These are phyloP conservation scores for Chaetura pelagica DNA, from an alignment of 2,113 vertebrate species.

Conservation along the genomic window DNA sequence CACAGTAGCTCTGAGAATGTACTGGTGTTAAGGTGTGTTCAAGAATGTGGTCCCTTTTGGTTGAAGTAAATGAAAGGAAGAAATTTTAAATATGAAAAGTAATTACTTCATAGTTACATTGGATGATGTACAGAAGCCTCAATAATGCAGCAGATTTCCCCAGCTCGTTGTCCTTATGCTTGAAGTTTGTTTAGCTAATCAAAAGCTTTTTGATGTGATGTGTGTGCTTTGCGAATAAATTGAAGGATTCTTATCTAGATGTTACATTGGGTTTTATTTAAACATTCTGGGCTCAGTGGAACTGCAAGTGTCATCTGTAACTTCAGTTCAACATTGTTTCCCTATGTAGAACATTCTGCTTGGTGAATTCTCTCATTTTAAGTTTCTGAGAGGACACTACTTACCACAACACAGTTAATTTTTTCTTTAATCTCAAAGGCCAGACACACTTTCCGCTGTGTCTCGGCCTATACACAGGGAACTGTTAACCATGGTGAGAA, in stretches of 20 bases:
- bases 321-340: background rate
- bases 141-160: background rate
- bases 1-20: background rate
- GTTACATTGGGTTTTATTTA: background rate
- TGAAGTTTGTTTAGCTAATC: background rate
- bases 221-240: background rate
- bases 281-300: background rate
- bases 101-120: background rate
- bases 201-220: background rate
- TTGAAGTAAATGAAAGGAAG: background rate
- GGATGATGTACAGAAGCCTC: background rate
- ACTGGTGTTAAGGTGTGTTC: background rate
- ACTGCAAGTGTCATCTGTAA: background rate
- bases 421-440: background rate
- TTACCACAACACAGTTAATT: background rate
- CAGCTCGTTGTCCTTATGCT: background rate
- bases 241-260: background rate
- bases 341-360: background rate
- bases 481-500: background rate
- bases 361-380: background rate
- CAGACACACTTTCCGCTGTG: background rate
- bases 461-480: background rate
- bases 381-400: background rate
- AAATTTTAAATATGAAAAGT: background rate
- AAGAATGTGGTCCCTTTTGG: background rate